Base-by-base conservation (phyloP, 2,113 vertebrate species). In the Beaufortia kweichowensis region DNA sequence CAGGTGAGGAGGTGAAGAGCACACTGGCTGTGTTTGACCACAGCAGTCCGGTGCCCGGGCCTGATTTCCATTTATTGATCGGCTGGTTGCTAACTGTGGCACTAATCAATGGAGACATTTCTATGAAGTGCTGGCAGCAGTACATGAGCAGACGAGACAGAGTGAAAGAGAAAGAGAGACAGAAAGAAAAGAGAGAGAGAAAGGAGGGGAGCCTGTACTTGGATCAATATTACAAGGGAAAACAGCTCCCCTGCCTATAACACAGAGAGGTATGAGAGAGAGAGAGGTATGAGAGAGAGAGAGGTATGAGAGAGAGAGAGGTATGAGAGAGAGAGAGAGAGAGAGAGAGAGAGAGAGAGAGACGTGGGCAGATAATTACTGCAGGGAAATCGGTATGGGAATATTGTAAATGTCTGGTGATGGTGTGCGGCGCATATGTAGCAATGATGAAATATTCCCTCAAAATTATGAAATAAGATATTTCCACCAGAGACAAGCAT, bases 21-120 rank as follows among this genome's bases (percentile, higher is more conserved):
- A 73, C 55, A 12, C 24, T 12, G 21, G 21, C 19, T 24, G 6
- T 59, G 24, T 67, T n/a, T 67, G 75, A 43, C 69, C 66, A 21
- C 17, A 9, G 21, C 35, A 59, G 10, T 17, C 2, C 33, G 56
- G 76, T 78, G 12, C 50, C 57, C 41, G 35, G 29, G n/a, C 43
- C 21, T 15, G 21, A 80, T 86, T 84, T 79, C 77, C 79, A 83
- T 79, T 81, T 84, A 91, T 87, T 74, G 87, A 90, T 88, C 2
- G 11, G 2, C 66, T 43, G 63, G 74, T 77, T 21, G 19, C 79
- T 84, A 86, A 84, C 86, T 80, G 68, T 80, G 87, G 85, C 78
- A 78, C 86, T 88, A 88, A 90, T 90, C 87, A 85, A 87, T 86
- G 83, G 57, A 85, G 84, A 90, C 82, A 77, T 89, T 85, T 88